These are phyloP conservation scores for Cherax quadricarinatus DNA, from an alignment of 1,140 invertebrate genomes.

Conservation along the genomic window DNA sequence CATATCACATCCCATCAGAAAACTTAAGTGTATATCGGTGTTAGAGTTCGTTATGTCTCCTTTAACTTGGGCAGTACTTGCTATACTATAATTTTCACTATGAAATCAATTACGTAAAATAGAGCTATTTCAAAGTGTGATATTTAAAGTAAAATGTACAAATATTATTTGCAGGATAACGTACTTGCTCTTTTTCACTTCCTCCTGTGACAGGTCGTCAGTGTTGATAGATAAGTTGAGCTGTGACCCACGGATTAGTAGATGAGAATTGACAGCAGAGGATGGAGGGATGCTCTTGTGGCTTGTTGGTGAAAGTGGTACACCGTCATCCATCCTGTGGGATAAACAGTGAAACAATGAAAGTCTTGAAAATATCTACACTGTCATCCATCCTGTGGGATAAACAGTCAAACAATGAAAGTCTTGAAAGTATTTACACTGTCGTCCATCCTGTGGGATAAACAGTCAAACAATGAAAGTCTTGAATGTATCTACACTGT, in stretches of 20 bases:
- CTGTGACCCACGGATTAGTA: conserved; percentile 74
- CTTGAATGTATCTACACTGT: neutral
- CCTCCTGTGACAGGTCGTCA: conserved; percentile 76
- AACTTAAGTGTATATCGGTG: too few species aligned
- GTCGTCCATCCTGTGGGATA: conserved; percentile 23
- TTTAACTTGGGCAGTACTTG: too few species aligned
- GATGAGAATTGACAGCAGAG: conserved; percentile 67
- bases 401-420: neutral
- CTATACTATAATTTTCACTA: too few species aligned
- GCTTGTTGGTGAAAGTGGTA: conserved; percentile 45
- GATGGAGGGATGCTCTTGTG: conserved; percentile 53
- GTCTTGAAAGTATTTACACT: neutral
- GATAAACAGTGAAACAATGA: neutral
- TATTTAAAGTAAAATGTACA: too few species aligned
- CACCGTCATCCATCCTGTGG: conserved; percentile 37
- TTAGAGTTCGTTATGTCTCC: too few species aligned
- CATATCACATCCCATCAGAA: too few species aligned
- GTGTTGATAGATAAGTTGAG: conserved; percentile 75
- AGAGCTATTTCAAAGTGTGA: too few species aligned
- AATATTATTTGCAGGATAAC: neutral
- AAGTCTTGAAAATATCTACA: neutral
- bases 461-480: too few species aligned
- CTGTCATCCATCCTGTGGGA: conserved; percentile 27
- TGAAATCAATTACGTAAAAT: too few species aligned
- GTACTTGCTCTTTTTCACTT: conserved; percentile 77